A percentile compares a stretch with the other conserved stretches of the same genome.
phyloP scores from a whole-genome alignment of 2,888 invertebrate genomes.

The Sinohyriopsis cumingii region DNA sequence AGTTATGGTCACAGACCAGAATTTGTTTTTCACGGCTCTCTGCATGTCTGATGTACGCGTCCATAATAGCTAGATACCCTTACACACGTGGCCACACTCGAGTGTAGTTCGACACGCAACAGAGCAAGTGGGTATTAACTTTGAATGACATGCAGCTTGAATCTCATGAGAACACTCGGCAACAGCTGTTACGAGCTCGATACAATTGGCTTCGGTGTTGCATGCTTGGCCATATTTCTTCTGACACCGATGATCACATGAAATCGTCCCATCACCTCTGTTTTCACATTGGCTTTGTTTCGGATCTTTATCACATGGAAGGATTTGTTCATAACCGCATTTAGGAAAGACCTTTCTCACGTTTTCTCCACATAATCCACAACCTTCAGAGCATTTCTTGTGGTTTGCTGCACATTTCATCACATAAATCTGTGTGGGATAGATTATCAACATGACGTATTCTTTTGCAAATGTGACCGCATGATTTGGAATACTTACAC shows the following conservation, averaged over 20 bases:
- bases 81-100: constrained; percentile 30
- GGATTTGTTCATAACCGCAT: constrained; percentile 10
- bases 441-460: constrained; percentile 20
- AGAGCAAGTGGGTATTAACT: constrained; percentile 37
- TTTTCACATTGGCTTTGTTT: constrained; percentile 6
- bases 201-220: too few species aligned
- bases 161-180: too few species aligned
- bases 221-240: constrained; percentile 4
- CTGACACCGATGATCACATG: constrained; percentile 14
- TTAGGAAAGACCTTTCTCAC: constrained; percentile 6
- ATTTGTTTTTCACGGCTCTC: constrained; percentile 4
- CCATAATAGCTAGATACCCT: constrained; percentile 18
- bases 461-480: constrained; percentile 18
- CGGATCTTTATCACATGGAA: constrained; percentile 8
- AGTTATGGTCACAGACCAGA: constrained; percentile 24
- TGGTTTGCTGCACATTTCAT: constrained; percentile 7
- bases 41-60: constrained; percentile 16
- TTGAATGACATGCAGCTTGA: constrained; percentile 9
- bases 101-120: constrained; percentile 47
- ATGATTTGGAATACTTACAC: constrained; percentile 35
- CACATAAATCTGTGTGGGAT: constrained; percentile 12
- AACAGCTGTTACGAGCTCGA: too few species aligned
- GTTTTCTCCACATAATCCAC: constrained; percentile 13
- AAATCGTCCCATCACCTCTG: constrained; percentile 1
- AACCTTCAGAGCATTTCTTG: constrained; percentile 6